Conservation (phyloP, 2,113 vertebrate genomes). For the Pachycephala philippinensis region DNA sequence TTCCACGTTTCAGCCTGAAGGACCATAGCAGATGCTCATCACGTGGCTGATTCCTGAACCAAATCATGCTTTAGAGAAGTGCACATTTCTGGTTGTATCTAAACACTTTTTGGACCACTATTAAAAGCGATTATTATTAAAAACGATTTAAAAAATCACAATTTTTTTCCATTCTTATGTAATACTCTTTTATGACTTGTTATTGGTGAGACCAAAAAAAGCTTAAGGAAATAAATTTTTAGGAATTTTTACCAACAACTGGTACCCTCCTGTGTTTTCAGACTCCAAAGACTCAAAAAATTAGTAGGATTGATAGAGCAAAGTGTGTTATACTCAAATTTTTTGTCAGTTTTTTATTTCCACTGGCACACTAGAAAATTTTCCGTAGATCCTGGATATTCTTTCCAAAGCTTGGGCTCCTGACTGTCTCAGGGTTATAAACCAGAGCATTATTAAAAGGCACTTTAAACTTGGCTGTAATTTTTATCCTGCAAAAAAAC, state of each 20-base stretch:
- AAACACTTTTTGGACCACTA: neutral
- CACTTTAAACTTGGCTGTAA: conserved; percentile 28
- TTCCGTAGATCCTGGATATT: neutral
- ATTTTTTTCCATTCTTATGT: neutral
- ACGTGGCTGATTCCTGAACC: neutral
- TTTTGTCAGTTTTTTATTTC: neutral
- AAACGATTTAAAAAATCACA: accelerated
- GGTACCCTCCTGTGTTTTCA: neutral
- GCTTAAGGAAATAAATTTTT: neutral
- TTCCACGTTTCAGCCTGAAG: neutral
- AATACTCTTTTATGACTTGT: neutral
- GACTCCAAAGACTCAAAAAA: neutral
- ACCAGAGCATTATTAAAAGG: conserved; percentile 22
- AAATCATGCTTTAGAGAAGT: neutral
- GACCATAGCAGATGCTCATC: neutral
- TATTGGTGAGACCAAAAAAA: neutral
- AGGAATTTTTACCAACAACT: neutral
- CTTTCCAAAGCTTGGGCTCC: neutral
- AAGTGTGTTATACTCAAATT: neutral
- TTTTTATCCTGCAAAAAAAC: conserved; percentile 9
- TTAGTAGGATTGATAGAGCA: neutral
- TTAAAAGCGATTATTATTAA: neutral
- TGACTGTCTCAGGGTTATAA: conserved; percentile 11
- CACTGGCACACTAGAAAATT: neutral
- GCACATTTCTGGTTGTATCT: neutral